Base-by-base conservation (phyloP, 1,140 invertebrate genomes). In the Psix sp. region DNA sequence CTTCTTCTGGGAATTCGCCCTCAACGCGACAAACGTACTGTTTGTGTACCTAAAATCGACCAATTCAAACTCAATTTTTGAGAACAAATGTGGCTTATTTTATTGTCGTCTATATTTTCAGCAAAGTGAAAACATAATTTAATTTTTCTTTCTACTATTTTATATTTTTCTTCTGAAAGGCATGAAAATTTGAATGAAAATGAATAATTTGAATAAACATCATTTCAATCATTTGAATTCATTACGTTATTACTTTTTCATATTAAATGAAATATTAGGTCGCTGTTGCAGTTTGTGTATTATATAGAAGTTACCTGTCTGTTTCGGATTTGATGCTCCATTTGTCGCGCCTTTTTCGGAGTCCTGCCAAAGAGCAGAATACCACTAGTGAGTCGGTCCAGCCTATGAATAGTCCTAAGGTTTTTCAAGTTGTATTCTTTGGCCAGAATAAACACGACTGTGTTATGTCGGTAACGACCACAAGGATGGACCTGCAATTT, bases 21-120 rank as follows among this genome's bases (percentile, higher is more conserved):
- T 96, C 96, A 0, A 99, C 98, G 73, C 96, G 90, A 86, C 97
- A 98, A 0, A 99, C 92, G 86, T 99, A 99, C 83, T 98, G 96
- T 85, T 99, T 99, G 77, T 93, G 91, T 2, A 99, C 95, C 83
- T 95, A 90, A 29, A 40, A 56, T 59, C n/a, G 2, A 24, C 4
- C 9, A 24, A 24, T n/a, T n/a, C n/a, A n/a, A n/a, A n/a, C n/a
- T n/a, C n/a, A n/a, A n/a, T n/a, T n/a, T n/a, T n/a, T n/a, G n/a
- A n/a, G n/a, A n/a, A n/a, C n/a, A n/a, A n/a, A n/a, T n/a, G n/a
- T n/a, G n/a, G n/a, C n/a, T n/a, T n/a, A n/a, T n/a, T n/a, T n/a
- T n/a, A n/a, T n/a, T n/a, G n/a, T n/a, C n/a, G n/a, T n/a, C n/a
- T n/a, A n/a, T n/a, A n/a, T n/a, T n/a, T n/a, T n/a, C n/a, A n/a